phyloP scores from a whole-genome alignment of 1,140 invertebrate species.

The Eubasilissa regina region DNA sequence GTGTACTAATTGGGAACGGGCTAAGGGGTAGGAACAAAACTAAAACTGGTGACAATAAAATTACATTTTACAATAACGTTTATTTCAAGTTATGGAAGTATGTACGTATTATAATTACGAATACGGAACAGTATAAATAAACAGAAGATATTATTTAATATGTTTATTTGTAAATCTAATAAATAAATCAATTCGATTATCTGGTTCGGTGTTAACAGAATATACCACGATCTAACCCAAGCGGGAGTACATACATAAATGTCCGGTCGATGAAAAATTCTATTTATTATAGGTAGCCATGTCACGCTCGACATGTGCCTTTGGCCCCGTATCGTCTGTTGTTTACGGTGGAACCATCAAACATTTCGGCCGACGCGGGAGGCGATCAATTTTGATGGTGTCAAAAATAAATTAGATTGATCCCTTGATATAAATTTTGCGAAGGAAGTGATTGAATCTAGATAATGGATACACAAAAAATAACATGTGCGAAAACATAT shows the following conservation, averaged over 20 bases:
- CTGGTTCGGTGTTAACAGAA: conserved; percentile 26
- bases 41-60: no score
- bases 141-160: no score
- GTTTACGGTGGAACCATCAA: conserved; percentile 14
- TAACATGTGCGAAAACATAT: no score
- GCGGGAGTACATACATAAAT: conserved; percentile 8
- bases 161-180: no score
- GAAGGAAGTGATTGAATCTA: no score
- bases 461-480: no score
- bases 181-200: conserved; percentile 33
- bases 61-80: no score
- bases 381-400: conserved; percentile 5
- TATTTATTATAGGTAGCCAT: conserved; percentile 19
- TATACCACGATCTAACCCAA: neutral
- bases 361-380: neutral
- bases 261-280: conserved; percentile 26
- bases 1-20: no score
- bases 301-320: conserved; percentile 6
- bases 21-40: no score
- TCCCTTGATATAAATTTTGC: neutral
- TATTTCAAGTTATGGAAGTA: no score
- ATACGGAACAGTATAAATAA: no score
- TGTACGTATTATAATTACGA: no score
- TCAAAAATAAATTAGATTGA: neutral
- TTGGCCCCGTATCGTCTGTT: neutral